A percentile compares a stretch with the other conserved stretches of the same genome.
Evolutionary conservation across 2,797 vertebrate species (phyloP).

Genomic region (Vultur gryphus): DNA sequence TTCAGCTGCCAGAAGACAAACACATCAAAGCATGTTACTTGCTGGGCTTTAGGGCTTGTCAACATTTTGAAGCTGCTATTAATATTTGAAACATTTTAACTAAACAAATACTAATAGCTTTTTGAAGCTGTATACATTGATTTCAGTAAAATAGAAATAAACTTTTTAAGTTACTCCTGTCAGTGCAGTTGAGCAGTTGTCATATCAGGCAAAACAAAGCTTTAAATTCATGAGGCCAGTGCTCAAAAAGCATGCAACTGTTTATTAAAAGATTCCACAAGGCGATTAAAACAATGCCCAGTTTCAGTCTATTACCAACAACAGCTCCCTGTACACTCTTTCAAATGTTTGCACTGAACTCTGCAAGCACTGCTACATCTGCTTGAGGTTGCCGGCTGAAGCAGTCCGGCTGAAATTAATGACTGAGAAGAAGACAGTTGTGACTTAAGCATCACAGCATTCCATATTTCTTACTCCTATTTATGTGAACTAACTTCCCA

Average conservation of each 20-base stretch:
- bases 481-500: background rate
- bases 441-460: background rate
- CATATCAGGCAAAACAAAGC: background rate
- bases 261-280: background rate
- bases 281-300: background rate
- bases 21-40: conserved; percentile 18
- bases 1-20: conserved; percentile 24
- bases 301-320: background rate
- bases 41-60: conserved; percentile 6
- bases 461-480: background rate
- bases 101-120: background rate
- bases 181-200: background rate
- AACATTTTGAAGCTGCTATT: conserved; percentile 21
- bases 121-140: background rate
- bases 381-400: background rate
- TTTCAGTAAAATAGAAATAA: background rate
- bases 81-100: conserved; percentile 19
- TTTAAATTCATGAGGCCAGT: background rate
- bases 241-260: background rate
- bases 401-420: background rate
- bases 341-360: background rate
- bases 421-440: background rate
- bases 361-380: background rate
- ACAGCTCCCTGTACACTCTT: background rate
- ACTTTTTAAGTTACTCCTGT: background rate